phyloP scores from a whole-genome alignment of 2,113 vertebrate genomes.

The Perca flavescens region DNA sequence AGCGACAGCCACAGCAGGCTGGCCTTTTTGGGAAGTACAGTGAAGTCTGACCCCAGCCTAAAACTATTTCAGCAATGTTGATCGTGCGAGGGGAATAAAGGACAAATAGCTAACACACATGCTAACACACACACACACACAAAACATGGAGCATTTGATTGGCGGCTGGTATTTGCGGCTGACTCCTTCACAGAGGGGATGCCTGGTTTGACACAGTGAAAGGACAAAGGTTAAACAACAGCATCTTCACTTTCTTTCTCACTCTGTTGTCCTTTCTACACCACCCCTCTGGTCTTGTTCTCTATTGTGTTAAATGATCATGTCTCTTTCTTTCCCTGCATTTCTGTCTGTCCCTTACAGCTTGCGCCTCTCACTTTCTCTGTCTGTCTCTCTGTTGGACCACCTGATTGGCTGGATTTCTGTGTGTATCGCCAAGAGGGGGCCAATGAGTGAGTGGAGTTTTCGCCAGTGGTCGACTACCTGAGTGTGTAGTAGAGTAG shows the following conservation, averaged over 20 bases:
- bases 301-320: neutral
- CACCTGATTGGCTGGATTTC: conserved; percentile 25
- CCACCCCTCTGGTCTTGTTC: neutral
- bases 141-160: conserved; percentile 44
- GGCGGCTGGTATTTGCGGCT: conserved; percentile 52
- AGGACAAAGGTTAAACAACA: conserved; percentile 56
- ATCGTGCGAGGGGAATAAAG: conserved; percentile 57
- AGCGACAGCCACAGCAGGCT: conserved; percentile 35
- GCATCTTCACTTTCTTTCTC: conserved; percentile 32
- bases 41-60: conserved; percentile 66
- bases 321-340: neutral
- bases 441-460: conserved; percentile 22
- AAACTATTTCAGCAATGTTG: conserved; percentile 77
- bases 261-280: neutral
- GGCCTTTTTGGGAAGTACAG: conserved; percentile 73
- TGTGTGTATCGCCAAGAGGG: conserved; percentile 4
- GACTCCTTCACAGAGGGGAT: conserved; percentile 34
- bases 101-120: conserved; percentile 44
- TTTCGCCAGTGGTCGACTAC: conserved; percentile 22
- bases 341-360: conserved; percentile 5
- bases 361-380: neutral
- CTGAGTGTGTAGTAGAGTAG: neutral
- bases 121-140: conserved; percentile 13
- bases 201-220: conserved; percentile 32
- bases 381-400: neutral